Conservation (phyloP, 2,797 vertebrate species). For the Catharus ustulatus region DNA sequence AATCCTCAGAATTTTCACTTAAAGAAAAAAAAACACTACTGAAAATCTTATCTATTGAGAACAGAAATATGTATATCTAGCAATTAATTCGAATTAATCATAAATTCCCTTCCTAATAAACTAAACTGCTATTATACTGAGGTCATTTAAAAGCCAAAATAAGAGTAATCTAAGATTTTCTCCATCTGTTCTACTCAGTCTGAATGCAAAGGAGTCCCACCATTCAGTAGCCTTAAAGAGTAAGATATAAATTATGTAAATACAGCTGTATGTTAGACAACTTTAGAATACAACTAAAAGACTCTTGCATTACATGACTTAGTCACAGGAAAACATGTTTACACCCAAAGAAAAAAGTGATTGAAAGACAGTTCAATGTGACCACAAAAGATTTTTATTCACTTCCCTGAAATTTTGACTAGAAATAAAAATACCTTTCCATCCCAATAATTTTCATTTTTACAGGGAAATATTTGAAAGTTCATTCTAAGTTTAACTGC, state of each 20-base stretch:
- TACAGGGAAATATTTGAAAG: not conserved
- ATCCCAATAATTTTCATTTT: not conserved
- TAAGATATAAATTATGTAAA: slow-evolving; percentile 61
- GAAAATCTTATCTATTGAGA: not conserved
- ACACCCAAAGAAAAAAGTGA: not conserved
- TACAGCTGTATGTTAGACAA: slow-evolving; percentile 19
- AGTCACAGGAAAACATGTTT: not conserved
- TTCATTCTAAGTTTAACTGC: not conserved
- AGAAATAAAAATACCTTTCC: not conserved
- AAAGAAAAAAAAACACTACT: not conserved
- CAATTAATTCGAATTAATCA: slow-evolving; percentile 20
- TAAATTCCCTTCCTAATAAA: slow-evolving; percentile 50
- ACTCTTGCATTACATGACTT: not conserved
- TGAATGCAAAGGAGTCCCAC: slow-evolving; percentile 37
- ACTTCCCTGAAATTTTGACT: not conserved
- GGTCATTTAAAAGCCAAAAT: slow-evolving; percentile 59
- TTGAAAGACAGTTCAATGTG: not conserved
- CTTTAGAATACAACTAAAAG: not conserved
- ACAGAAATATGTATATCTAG: not conserved
- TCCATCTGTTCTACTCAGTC: slow-evolving; percentile 36
- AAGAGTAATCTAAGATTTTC: slow-evolving; percentile 58
- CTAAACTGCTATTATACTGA: slow-evolving; percentile 34
- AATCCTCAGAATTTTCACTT: not conserved
- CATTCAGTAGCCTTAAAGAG: slow-evolving; percentile 29
- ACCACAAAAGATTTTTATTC: not conserved